Evolutionary conservation across 2,888 invertebrate genomes (phyloP).

Genomic region (Tachystola acroxantha): DNA sequence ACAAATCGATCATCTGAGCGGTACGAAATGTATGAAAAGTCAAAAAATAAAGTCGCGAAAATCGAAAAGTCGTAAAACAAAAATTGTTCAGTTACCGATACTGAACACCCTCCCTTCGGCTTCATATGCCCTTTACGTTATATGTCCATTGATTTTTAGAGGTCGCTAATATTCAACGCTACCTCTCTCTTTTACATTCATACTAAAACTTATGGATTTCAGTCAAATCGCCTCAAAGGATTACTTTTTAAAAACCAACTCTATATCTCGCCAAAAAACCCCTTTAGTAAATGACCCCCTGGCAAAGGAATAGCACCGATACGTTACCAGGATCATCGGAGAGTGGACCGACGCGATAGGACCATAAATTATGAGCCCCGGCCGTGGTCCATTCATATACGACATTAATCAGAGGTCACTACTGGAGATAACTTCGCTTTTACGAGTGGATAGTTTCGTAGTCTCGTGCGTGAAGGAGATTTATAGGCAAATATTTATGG

Average conservation of each 20-base stretch:
- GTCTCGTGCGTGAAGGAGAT: background rate
- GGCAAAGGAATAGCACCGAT: slow-evolving; percentile 40
- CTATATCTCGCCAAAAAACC: background rate
- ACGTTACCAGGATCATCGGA: slow-evolving; percentile 47
- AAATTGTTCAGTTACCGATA: too few species aligned
- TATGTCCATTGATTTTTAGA: too few species aligned
- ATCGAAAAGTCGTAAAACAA: too few species aligned
- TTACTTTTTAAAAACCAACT: background rate
- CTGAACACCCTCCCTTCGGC: too few species aligned
- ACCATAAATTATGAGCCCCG: slow-evolving; percentile 17
- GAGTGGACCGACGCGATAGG: slow-evolving; percentile 26
- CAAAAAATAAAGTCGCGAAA: too few species aligned
- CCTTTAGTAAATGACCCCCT: slow-evolving; percentile 33
- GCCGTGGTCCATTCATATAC: slow-evolving; percentile 15
- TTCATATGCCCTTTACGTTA: too few species aligned
- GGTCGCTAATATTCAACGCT: too few species aligned
- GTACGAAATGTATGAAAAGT: too few species aligned
- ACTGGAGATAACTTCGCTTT: slow-evolving; percentile 7
- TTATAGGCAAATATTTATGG: slow-evolving; percentile 1
- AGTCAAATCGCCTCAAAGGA: too few species aligned
- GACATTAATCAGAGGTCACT: slow-evolving; percentile 17
- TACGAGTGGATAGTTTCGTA: slow-evolving; percentile 4
- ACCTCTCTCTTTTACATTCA: too few species aligned
- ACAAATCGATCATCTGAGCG: too few species aligned
- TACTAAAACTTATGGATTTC: too few species aligned